These are phyloP conservation scores for Acholoe squamosa DNA, from an alignment of 2,888 invertebrate species.

Conservation along the genomic window DNA sequence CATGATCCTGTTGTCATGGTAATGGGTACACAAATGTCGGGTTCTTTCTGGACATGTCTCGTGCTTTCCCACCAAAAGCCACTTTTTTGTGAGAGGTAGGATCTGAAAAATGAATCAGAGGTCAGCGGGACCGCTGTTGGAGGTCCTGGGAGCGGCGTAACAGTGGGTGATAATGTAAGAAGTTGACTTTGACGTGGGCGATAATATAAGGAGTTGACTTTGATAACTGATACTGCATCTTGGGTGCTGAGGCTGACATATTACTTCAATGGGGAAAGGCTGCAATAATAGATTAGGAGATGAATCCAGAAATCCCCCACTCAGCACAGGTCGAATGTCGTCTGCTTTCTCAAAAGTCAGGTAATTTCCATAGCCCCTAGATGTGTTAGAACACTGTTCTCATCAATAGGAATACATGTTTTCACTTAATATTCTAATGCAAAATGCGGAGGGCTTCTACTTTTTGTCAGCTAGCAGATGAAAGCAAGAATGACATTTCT, in stretches of 20 bases:
- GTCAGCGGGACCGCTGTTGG: neutral
- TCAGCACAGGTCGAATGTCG: neutral
- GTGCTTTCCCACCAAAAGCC: neutral
- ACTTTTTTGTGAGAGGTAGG: neutral
- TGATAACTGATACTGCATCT: neutral
- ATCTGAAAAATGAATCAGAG: constrained; percentile 48
- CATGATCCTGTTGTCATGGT: constrained; percentile 50
- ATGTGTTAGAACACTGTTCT: too few species aligned
- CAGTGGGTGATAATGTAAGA: neutral
- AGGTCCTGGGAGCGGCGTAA: neutral
- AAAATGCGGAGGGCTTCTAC: too few species aligned
- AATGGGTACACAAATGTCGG: neutral
- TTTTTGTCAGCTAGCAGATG: too few species aligned
- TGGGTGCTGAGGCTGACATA: neutral
- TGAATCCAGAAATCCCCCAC: neutral
- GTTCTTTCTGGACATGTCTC: neutral
- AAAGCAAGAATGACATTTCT: too few species aligned
- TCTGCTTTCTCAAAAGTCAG: neutral
- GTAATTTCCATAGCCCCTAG: too few species aligned
- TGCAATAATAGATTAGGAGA: neutral
- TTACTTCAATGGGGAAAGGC: neutral
- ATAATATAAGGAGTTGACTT: neutral
- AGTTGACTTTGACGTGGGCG: neutral
- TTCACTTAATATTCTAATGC: too few species aligned
- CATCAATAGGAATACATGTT: too few species aligned